Conservation (phyloP, 1,140 invertebrate genomes). For the Tetramorium parvispinum region DNA sequence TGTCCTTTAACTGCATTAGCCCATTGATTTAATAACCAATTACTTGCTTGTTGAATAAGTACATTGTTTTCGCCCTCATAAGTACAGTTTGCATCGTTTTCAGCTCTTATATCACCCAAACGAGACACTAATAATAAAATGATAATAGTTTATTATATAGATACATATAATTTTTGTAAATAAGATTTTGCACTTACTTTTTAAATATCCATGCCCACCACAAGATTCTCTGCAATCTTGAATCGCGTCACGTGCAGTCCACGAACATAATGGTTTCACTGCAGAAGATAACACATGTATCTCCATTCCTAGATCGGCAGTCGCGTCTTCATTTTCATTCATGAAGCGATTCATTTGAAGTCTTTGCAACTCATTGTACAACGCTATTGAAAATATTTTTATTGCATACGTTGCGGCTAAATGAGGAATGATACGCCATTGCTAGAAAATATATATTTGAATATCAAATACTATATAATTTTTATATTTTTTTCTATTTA, state of each 20-base stretch:
- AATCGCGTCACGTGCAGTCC: conserved; percentile 93
- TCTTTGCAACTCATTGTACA: conserved; percentile 64
- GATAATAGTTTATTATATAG: not conserved
- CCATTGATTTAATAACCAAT: conserved; percentile 93
- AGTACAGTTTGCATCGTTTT: conserved; percentile 96
- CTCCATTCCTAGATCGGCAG: conserved; percentile 87
- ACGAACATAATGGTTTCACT: conserved; percentile 94
- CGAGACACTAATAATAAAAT: conserved; percentile 87
- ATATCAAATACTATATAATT: conserved; percentile 1
- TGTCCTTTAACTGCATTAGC: conserved; percentile 83
- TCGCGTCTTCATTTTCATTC: conserved; percentile 70
- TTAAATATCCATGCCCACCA: conserved; percentile 93
- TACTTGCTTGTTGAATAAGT: conserved; percentile 96
- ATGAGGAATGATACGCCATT: conserved; percentile 96
- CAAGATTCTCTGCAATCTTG: conserved; percentile 97
- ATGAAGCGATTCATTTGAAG: conserved; percentile 76
- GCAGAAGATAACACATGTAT: conserved; percentile 96
- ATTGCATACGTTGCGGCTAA: conserved; percentile 93
- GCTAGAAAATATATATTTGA: conserved; percentile 85
- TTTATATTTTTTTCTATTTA: not conserved
- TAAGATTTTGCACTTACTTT: conserved; percentile 85
- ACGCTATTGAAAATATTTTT: conserved; percentile 89
- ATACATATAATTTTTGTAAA: not conserved
- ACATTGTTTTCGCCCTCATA: conserved; percentile 99
- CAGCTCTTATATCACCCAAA: conserved; percentile 93